Evolutionary conservation across 2,888 invertebrate species (phyloP), one percentile per base, ranked within the genome.

Genomic region (Epistrophella euchroma): DNA sequence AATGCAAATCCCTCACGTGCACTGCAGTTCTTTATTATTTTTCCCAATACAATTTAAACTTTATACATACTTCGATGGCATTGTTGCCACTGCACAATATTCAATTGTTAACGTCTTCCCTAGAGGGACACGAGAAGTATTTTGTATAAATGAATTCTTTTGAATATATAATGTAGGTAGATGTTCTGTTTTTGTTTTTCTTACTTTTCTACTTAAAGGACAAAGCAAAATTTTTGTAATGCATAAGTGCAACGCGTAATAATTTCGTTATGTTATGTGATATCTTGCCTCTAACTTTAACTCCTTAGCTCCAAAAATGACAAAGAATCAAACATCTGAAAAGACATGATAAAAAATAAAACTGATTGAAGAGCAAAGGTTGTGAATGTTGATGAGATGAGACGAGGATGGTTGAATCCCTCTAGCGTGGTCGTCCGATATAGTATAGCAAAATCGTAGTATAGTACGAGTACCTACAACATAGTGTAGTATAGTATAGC

Each of bases 231-330:
- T 55, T 70, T 70, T 56, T 55, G 45, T n/a, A 55, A 78, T 73
- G 78, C 73, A 76, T 72, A 82, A 82, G 66, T 82, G 78, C 73
- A 60, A 78, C 62, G 78, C 78, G 28, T 52, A 58, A 72, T 60
- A 68, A 73, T 77, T 68, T 73, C 32, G 45, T 68, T 82, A 50
- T 73, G 45, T 68, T 82, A 50, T 73, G 66, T 72, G 37, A 56
- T 43, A 50, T 47, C 50, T 52, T 50, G 62, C 37, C 62, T 56
- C 25, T 15, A 55, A 55, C 50, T 25, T 17, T 11, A 25, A 35
- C 17, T 64, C 55, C 52, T 71, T 43, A 66, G 7, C 28, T 62
- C n/a, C 25, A 80, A 50, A 15, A 47, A 28, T 60, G 62, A 55
- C 62, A 40, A 68, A 43, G 60, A 45, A 28, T 28, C 28, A 64